Conservation (phyloP, 64 coral and sea anemone species). For the Dendronephthya gigantea region DNA sequence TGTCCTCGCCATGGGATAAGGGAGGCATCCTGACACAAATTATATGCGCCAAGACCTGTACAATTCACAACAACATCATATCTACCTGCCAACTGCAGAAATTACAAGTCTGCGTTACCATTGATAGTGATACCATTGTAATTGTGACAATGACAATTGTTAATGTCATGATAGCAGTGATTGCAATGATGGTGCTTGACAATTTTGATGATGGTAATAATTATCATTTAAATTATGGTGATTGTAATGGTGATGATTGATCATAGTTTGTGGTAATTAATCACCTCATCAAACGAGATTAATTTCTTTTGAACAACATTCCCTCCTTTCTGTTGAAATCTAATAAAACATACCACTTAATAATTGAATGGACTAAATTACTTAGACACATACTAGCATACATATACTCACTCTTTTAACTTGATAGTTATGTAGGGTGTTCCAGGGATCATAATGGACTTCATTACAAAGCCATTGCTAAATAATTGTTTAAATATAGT, state of each 20-base stretch:
- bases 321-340: background rate
- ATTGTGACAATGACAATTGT: background rate
- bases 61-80: constrained; percentile 12
- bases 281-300: constrained; percentile 9
- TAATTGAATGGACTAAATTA: no score
- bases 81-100: background rate
- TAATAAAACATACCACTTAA: no score
- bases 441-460: background rate
- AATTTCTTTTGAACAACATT: background rate
- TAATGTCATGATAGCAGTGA: background rate
- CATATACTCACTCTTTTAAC: background rate
- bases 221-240: no score
- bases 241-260: background rate
- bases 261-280: background rate
- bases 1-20: background rate
- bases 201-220: no score
- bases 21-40: background rate
- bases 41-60: background rate
- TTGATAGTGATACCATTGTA: background rate
- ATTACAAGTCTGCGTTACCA: background rate
- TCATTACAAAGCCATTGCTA: background rate
- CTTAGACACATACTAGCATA: no score
- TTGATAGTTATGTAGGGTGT: background rate
- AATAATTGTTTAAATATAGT: background rate
- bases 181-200: no score